phyloP scores from a whole-genome alignment of 1,140 invertebrate species.

The Ectropis grisescens region DNA sequence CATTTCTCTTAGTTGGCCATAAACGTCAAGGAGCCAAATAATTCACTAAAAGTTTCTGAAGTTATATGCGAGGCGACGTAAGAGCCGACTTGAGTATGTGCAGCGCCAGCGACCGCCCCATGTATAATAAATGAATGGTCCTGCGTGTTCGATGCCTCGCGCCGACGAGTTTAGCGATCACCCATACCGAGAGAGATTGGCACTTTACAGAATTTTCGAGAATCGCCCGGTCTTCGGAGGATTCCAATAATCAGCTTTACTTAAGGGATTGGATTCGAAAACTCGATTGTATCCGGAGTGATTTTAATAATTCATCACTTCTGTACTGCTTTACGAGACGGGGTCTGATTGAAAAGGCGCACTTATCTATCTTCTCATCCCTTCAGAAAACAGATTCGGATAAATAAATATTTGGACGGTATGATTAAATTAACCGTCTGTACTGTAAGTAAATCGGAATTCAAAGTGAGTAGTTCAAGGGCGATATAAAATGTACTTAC shows the following conservation, averaged over 20 bases:
- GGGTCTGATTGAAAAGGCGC: conserved; percentile 20
- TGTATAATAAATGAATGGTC: conserved; percentile 47
- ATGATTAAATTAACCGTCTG: too few relatives aligned
- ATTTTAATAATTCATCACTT: conserved; percentile 65
- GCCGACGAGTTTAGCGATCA: conserved; percentile 39
- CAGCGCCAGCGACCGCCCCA: conserved; percentile 6
- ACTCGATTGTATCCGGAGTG: conserved; percentile 56
- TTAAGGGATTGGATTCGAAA: conserved; percentile 62
- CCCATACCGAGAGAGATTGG: conserved; percentile 40
- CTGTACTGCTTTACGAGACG: conserved; percentile 24
- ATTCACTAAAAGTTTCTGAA: conserved; percentile 32
- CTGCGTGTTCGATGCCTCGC: conserved; percentile 37
- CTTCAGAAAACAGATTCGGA: too few relatives aligned
- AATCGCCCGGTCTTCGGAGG: conserved; percentile 29
- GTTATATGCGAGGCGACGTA: conserved; percentile 9
- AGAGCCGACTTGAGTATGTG: conserved; percentile 2
- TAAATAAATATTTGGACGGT: too few relatives aligned
- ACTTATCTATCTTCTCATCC: too few relatives aligned
- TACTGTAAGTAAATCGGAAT: too few relatives aligned
- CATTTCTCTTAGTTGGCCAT: conserved; percentile 45
- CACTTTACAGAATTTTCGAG: conserved; percentile 53
- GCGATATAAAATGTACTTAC: too few relatives aligned
- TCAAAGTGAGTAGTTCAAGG: too few relatives aligned
- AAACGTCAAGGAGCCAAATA: conserved; percentile 46
- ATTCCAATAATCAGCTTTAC: conserved; percentile 63